Evolutionary conservation across 2,113 vertebrate genomes (phyloP).

Genomic region (Myanophis thanlyinensis): DNA sequence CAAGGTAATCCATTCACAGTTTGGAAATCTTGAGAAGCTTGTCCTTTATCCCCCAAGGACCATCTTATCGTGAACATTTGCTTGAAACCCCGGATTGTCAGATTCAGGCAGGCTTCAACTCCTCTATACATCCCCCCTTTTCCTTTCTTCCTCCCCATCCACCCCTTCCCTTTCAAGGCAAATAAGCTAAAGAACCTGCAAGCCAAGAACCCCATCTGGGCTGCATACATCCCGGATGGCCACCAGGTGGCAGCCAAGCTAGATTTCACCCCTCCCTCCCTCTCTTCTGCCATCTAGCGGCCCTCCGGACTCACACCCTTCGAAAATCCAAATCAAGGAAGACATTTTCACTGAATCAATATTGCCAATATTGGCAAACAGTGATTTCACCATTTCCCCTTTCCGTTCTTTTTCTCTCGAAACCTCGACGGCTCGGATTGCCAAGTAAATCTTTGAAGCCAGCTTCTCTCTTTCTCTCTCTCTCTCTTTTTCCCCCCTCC

Average conservation of each 20-base stretch:
- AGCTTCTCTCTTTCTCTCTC: too few species aligned
- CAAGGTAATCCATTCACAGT: background rate
- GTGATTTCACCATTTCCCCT: background rate
- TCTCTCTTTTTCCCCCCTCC: fast-evolving
- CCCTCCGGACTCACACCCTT: background rate
- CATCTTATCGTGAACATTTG: background rate
- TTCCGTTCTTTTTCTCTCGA: background rate
- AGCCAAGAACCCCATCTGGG: background rate
- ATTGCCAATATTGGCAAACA: too few species aligned
- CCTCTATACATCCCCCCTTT: background rate
- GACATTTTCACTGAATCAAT: too few species aligned
- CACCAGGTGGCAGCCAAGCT: background rate
- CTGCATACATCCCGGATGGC: background rate
- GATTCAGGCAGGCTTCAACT: background rate
- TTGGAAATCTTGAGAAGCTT: background rate
- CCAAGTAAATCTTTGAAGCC: background rate
- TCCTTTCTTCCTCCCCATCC: background rate
- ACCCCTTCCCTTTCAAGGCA: background rate
- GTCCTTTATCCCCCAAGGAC: background rate
- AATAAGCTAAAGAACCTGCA: background rate
- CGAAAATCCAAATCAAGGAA: background rate
- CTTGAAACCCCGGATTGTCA: background rate
- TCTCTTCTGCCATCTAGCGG: background rate
- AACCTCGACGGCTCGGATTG: background rate
- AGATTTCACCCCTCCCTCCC: background rate